phyloP scores from a whole-genome alignment of 2,888 invertebrate genomes.

The Ornithoptera priamus region DNA sequence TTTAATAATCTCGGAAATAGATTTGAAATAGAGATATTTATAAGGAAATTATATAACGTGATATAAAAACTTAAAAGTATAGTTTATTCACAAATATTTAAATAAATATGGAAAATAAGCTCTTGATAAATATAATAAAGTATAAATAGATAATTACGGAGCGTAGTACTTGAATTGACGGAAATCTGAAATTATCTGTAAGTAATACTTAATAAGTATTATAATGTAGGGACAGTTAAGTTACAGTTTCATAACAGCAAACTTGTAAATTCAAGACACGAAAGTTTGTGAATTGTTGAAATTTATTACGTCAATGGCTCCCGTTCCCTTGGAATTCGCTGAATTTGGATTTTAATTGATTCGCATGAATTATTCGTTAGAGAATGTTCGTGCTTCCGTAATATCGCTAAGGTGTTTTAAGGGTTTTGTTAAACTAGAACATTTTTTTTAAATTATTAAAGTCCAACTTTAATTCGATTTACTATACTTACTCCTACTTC shows the following conservation, averaged over 20 bases:
- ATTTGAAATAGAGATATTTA: too few relatives aligned
- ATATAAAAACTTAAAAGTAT: too few relatives aligned
- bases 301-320: not conserved
- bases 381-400: not conserved
- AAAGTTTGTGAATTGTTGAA: not conserved
- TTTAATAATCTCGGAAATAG: too few relatives aligned
- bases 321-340: not conserved
- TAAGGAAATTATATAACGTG: too few relatives aligned
- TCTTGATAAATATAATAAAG: too few relatives aligned
- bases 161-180: too few relatives aligned
- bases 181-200: too few relatives aligned
- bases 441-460: not conserved
- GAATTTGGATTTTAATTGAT: conserved; percentile 6
- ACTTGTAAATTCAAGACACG: conserved; percentile 2
- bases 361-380: conserved; percentile 1
- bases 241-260: not conserved
- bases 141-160: too few relatives aligned
- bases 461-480: not conserved
- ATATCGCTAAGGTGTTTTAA: not conserved
- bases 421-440: not conserved
- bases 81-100: too few relatives aligned
- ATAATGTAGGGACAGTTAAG: not conserved
- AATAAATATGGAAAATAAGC: too few relatives aligned
- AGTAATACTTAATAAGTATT: not conserved
- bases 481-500: not conserved